Percentiles rank a stretch among this genome's conserved stretches.
Conservation (phyloP, 2,888 invertebrate species). For the Microctonus hyperodae region DNA sequence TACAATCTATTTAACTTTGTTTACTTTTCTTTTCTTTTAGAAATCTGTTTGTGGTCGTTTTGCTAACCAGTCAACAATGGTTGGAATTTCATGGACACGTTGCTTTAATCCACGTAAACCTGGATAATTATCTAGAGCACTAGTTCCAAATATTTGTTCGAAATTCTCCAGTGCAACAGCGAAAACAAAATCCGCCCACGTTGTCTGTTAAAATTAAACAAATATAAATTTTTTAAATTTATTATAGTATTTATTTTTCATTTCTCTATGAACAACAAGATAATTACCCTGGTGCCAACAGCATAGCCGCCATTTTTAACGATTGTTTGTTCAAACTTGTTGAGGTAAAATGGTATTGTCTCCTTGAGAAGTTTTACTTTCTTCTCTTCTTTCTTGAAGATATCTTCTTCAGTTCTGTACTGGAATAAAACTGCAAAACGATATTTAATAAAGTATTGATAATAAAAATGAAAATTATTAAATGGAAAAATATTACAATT, state of each 20-base stretch:
- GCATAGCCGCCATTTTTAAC: slow-evolving; percentile 66
- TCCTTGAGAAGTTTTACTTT: slow-evolving; percentile 66
- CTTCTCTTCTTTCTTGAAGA: slow-evolving; percentile 66
- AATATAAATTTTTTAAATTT: not conserved
- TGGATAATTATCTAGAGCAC: slow-evolving; percentile 66
- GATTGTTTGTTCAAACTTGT: slow-evolving; percentile 67
- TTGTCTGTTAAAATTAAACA: slow-evolving; percentile 63
- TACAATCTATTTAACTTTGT: slow-evolving; percentile 15
- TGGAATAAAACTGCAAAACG: slow-evolving; percentile 62
- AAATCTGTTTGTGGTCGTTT: slow-evolving; percentile 68
- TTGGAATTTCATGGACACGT: slow-evolving; percentile 66
- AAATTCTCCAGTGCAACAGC: slow-evolving; percentile 68
- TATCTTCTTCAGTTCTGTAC: slow-evolving; percentile 66
- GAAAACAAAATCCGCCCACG: slow-evolving; percentile 70
- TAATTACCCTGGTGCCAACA: slow-evolving; percentile 66
- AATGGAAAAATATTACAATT: slow-evolving; percentile 1
- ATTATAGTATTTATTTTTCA: not conserved
- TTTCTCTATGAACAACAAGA: not conserved
- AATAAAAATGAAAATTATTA: not conserved
- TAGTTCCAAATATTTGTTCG: slow-evolving; percentile 65
- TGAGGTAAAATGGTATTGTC: slow-evolving; percentile 67
- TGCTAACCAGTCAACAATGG: slow-evolving; percentile 67
- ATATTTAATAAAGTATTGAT: not conserved
- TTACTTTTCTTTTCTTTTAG: slow-evolving; percentile 48
- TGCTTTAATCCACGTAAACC: slow-evolving; percentile 65